A percentile compares a stretch with the other conserved stretches of the same genome.
Evolutionary conservation across 2,888 invertebrate species (phyloP).

Genomic region (Operophtera brumata): DNA sequence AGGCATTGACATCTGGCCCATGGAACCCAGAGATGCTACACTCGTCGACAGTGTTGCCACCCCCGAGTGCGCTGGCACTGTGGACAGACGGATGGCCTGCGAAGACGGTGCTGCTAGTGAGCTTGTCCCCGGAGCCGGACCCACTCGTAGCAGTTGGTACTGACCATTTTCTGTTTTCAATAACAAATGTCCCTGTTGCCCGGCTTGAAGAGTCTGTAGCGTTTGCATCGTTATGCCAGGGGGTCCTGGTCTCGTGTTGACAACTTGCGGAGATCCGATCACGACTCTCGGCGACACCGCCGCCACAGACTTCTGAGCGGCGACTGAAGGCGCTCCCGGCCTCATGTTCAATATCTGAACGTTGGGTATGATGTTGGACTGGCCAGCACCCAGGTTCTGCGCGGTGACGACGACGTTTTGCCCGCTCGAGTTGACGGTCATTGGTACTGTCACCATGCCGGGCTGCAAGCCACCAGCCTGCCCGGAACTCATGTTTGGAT

Average conservation of each 20-base stretch:
- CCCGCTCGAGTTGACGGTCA: slow-evolving; percentile 82
- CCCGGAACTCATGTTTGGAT: slow-evolving; percentile 11
- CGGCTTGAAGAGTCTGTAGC: slow-evolving; percentile 91
- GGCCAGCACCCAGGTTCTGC: slow-evolving; percentile 82
- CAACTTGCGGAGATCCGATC: slow-evolving; percentile 90
- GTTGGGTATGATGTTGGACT: slow-evolving; percentile 85
- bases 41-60: slow-evolving; percentile 70
- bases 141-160: slow-evolving; percentile 94
- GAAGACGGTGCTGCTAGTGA: slow-evolving; percentile 81
- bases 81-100: slow-evolving; percentile 91
- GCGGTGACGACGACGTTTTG: slow-evolving; percentile 80
- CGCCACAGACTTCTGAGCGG: slow-evolving; percentile 88
- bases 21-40: slow-evolving; percentile 56
- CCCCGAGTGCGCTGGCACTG: slow-evolving; percentile 82
- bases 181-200: slow-evolving; percentile 93
- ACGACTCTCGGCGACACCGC: slow-evolving; percentile 91
- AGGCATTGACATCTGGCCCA: slow-evolving; percentile 45
- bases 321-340: slow-evolving; percentile 87
- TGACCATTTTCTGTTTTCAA: slow-evolving; percentile 98
- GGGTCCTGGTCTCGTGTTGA: slow-evolving; percentile 93
- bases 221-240: slow-evolving; percentile 93
- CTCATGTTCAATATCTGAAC: slow-evolving; percentile 92
- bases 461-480: slow-evolving; percentile 61
- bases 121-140: slow-evolving; percentile 83
- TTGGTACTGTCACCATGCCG: slow-evolving; percentile 83